These are phyloP conservation scores for Nebria salina DNA, from an alignment of 2,888 invertebrate species.

Conservation along the genomic window DNA sequence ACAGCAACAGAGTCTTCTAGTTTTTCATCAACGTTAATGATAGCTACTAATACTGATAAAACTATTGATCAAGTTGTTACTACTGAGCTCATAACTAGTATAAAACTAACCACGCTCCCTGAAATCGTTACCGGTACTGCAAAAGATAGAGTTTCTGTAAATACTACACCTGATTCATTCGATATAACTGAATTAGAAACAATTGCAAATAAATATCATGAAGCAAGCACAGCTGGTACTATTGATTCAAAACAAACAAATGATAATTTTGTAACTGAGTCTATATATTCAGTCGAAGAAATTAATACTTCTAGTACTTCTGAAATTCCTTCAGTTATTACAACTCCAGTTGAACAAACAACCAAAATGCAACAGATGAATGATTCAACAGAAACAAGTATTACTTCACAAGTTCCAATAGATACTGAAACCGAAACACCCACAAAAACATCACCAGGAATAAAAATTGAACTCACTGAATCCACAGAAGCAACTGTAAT, in stretches of 20 bases:
- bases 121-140: not conserved
- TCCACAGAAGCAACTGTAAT: too few species aligned
- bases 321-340: not conserved
- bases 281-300: not conserved
- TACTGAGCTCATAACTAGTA: too few species aligned
- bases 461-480: too few species aligned
- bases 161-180: constrained; percentile 17
- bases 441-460: not conserved
- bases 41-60: too few species aligned
- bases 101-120: too few species aligned
- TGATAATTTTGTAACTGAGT: not conserved
- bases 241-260: constrained; percentile 54
- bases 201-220: constrained; percentile 52
- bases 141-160: not conserved
- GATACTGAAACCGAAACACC: not conserved
- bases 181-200: constrained; percentile 50
- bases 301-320: not conserved
- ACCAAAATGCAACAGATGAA: not conserved
- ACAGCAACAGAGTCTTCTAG: not conserved
- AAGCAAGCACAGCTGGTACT: constrained; percentile 61
- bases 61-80: too few species aligned
- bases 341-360: constrained; percentile 10
- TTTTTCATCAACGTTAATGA: not conserved
- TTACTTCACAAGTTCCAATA: not conserved
- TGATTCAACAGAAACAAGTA: constrained; percentile 10